A percentile compares a stretch with the other conserved stretches of the same genome.
phyloP scores from a whole-genome alignment of 2,888 invertebrate species.

The Chaetogeoica ovagalla region DNA sequence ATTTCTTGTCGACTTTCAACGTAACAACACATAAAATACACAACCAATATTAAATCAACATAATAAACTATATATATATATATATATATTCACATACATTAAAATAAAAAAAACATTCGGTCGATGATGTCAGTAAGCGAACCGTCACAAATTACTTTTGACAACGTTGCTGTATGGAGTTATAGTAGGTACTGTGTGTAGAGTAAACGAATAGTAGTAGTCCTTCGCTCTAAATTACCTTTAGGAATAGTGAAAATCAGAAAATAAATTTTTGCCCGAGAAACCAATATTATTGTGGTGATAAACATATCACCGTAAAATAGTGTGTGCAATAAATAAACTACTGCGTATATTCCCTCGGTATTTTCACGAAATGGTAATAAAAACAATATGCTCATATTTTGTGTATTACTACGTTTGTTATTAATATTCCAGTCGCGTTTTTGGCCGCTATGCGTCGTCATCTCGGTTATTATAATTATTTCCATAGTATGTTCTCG shows the following conservation, averaged over 20 bases:
- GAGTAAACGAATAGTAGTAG: background rate
- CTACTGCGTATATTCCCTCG: constrained; percentile 18
- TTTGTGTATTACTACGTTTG: constrained; percentile 44
- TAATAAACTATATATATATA: background rate
- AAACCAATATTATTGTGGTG: constrained; percentile 34
- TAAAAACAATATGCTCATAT: constrained; percentile 50
- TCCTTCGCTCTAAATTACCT: background rate
- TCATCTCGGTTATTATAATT: constrained; percentile 41
- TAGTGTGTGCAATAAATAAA: constrained; percentile 42
- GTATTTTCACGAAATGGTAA: constrained; percentile 39
- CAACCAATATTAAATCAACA: background rate
- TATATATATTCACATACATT: background rate
- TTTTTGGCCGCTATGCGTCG: constrained; percentile 32
- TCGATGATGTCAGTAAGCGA: constrained; percentile 19
- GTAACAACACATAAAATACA: background rate
- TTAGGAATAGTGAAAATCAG: constrained; percentile 7
- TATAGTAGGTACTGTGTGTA: background rate
- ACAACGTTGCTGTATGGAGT: background rate
- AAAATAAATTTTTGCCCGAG: constrained; percentile 30
- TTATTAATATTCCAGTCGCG: constrained; percentile 47
- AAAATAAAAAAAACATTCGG: background rate
- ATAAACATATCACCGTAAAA: constrained; percentile 46
- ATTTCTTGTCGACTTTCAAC: background rate
- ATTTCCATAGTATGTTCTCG: background rate
- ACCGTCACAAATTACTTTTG: constrained; percentile 35